phyloP scores from a whole-genome alignment of 1,140 invertebrate species.

The Coenobita brevimanus region DNA sequence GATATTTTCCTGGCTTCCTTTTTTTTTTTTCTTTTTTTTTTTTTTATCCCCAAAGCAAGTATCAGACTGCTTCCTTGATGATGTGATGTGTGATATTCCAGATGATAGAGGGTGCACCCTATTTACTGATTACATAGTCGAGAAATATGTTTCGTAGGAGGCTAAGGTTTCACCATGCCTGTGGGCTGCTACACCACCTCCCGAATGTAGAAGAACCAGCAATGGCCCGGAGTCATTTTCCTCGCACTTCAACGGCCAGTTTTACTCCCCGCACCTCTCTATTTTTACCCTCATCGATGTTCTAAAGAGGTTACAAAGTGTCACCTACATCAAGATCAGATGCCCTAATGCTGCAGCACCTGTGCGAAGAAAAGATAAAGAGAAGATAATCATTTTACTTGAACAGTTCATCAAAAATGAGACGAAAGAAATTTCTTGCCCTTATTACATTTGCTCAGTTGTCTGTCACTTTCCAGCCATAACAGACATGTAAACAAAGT shows the following conservation, averaged over 20 bases:
- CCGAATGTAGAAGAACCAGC: background rate
- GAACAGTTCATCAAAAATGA: background rate
- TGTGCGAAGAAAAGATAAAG: no score
- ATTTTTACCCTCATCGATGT: background rate
- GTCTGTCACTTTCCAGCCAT: background rate
- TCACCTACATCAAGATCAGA: background rate
- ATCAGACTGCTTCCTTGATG: background rate
- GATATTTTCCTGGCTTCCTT: no score
- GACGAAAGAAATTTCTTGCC: background rate
- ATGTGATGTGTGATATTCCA: no score
- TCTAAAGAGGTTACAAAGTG: background rate
- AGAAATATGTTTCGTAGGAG: background rate
- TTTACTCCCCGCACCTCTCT: no score
- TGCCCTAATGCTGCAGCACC: background rate
- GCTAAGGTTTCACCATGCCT: background rate
- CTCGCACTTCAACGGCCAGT: background rate
- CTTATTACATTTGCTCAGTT: background rate
- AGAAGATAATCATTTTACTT: no score
- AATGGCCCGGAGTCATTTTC: background rate
- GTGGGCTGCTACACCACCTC: background rate
- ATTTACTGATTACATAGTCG: background rate
- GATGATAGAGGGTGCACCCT: background rate
- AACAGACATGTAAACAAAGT: background rate
- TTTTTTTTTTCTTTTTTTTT: background rate
- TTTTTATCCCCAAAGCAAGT: background rate